Evolutionary conservation across 2,113 vertebrate species (phyloP), one percentile per base, ranked within the genome.

Genomic region (Nycticebus coucang): DNA sequence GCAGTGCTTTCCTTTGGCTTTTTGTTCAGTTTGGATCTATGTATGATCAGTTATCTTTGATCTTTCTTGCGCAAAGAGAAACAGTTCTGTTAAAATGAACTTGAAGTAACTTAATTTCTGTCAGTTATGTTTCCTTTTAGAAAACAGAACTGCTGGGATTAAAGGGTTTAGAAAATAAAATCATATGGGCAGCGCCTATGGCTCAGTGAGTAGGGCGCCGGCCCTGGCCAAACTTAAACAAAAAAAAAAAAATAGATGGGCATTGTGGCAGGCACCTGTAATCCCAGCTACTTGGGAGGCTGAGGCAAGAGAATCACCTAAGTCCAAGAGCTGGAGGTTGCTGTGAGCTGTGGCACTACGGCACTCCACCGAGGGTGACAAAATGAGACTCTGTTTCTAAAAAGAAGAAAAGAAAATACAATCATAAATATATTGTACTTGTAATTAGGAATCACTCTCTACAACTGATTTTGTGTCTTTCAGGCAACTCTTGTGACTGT

Each of bases 91-190:
- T 85, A 93, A 87, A 82, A 78, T 79, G 41, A 85, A 88, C 26
- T 93, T 95, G 15, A 81, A 74, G 33, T 87, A 41, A 69, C 78
- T 83, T 50, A 50, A 50, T 93, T 81, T 84, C 33, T 96, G 64
- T 86, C 37, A 84, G 33, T 91, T 91, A 59, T n/a, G 82, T 93
- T 91, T 91, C 50, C n/a, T 80, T 89, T 95, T 79, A 69, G 81
- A 93, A 59, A 94, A 79, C 84, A 87, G n/a, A 93, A 80, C n/a
- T 33, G 13, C 66, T 93, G 37, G 14, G 24, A 84, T 77, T 93
- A 89, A 64, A 60, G 30, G 19, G 19, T 89, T 74, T 92, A 75
- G 30, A 60, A 69, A 95, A 80, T 69, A 62, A 2, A 64, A 18
- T 81, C 45, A 41, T 92, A 64, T 41, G 41, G 41, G 41, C 45